phyloP scores from a whole-genome alignment of 2,113 vertebrate genomes.

The Equus przewalskii region DNA sequence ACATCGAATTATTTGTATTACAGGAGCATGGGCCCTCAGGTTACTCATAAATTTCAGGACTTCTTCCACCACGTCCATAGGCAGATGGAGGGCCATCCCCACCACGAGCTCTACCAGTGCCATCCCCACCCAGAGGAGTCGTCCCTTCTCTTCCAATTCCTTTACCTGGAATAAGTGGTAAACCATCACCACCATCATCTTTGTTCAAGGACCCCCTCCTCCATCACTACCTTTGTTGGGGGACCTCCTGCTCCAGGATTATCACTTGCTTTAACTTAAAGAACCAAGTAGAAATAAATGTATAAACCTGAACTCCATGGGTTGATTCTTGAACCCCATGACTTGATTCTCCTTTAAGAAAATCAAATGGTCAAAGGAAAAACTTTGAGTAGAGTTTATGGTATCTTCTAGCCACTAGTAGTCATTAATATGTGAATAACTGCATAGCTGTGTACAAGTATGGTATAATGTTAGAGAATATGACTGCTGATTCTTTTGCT shows the following conservation, averaged over 20 bases:
- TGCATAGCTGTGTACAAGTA: neutral
- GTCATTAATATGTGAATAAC: neutral
- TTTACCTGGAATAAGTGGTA: conserved; percentile 77
- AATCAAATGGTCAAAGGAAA: conserved; percentile 95
- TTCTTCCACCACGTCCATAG: conserved; percentile 71
- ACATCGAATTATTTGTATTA: conserved; percentile 67
- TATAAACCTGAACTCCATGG: conserved; percentile 89
- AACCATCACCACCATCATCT: conserved; percentile 84
- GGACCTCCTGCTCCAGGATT: neutral
- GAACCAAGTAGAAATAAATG: conserved; percentile 93
- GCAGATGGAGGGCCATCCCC: conserved; percentile 64
- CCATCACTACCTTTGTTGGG: conserved; percentile 48
- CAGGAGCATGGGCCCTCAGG: neutral
- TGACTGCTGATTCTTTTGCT: neutral
- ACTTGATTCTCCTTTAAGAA: conserved; percentile 90
- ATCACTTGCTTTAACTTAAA: conserved; percentile 89
- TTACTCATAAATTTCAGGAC: conserved; percentile 40
- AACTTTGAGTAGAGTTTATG: neutral
- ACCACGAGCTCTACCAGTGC: conserved; percentile 79
- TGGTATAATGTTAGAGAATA: neutral
- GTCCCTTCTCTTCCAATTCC: conserved; percentile 87
- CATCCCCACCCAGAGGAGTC: conserved; percentile 77
- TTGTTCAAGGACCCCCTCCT: conserved; percentile 71
- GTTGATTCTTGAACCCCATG: neutral
- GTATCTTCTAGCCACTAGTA: neutral